A percentile compares a stretch with the other conserved stretches of the same genome.
These are phyloP conservation scores for Toxostoma redivivum DNA, from an alignment of 2,113 vertebrate species.

Conservation along the genomic window DNA sequence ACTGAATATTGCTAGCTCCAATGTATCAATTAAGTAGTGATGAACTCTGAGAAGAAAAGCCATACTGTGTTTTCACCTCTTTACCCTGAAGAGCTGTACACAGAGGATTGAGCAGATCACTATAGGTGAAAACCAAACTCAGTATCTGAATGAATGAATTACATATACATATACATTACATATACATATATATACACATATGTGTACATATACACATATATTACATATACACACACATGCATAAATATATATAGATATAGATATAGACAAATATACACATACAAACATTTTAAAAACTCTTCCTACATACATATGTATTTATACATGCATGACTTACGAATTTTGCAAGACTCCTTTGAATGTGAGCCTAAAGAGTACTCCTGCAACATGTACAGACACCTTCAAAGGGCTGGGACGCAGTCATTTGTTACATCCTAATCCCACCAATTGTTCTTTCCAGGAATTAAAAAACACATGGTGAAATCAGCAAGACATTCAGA, in stretches of 20 bases:
- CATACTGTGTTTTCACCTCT: not conserved
- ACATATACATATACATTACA: not conserved
- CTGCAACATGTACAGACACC: not conserved
- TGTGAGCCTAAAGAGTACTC: not conserved
- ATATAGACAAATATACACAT: fast-evolving
- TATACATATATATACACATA: no score
- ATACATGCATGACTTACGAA: not conserved
- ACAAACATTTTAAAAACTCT: not conserved
- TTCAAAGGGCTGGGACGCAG: not conserved
- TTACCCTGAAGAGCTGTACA: not conserved
- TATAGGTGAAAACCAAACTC: not conserved
- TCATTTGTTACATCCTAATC: not conserved
- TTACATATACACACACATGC: not conserved
- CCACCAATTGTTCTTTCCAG: not conserved
- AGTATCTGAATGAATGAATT: not conserved
- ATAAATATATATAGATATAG: not conserved
- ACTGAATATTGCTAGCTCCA: not conserved
- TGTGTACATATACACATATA: no score
- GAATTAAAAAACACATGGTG: not conserved
- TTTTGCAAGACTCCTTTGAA: not conserved
- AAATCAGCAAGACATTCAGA: not conserved
- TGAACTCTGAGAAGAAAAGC: not conserved
- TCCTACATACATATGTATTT: not conserved
- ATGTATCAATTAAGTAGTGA: not conserved
- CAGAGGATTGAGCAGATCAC: not conserved